Evolutionary conservation across 2,113 vertebrate species (phyloP), one percentile per base, ranked within the genome.

Genomic region (Neolamprologus cancellatus): DNA sequence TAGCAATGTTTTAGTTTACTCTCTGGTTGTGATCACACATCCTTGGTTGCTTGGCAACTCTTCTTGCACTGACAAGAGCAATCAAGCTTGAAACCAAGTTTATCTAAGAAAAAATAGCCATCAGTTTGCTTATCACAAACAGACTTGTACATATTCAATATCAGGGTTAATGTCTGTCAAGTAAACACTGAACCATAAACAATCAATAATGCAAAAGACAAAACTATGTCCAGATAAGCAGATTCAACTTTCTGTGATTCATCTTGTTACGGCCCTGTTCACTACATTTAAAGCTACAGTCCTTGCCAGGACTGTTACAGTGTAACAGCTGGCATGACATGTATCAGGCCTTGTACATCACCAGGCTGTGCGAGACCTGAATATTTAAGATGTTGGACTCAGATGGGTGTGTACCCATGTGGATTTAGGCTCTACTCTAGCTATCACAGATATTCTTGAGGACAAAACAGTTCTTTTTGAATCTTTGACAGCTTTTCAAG

Each of bases 301-400:
- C 36, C 14, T 28, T 11, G 14, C 59, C 59, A 64, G 59, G 59
- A 34, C 59, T 34, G 30, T n/a, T n/a, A 64, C 17, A 64, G 8
- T 46, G 69, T 28, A 74, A 46, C 69, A 74, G 69, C 41, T 59
- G 0, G 5, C 13, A 46, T 12, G 69, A 25, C 66, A 44, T 17
- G 5, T 44, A 14, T 41, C 36, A 23, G 12, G 64, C 1, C 34
- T 44, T 71, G 20, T 17, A 11, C 14, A 46, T 46, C 39, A 44
- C 66, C 39, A 46, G 0, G 8, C 9, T 0, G 32, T 64, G 0
- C 2, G 0, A 71, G 39, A 8, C 32, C 39, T 46, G 20, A 71
- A 44, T 71, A 25, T 44, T 44, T 71, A 71, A 44, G 39, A 23
- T 71, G 39, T 10, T 44, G 20, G 39, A 25, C 39, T 71, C 66